These are phyloP conservation scores for Notodonta ziczac DNA, from an alignment of 2,888 invertebrate species.

Conservation along the genomic window DNA sequence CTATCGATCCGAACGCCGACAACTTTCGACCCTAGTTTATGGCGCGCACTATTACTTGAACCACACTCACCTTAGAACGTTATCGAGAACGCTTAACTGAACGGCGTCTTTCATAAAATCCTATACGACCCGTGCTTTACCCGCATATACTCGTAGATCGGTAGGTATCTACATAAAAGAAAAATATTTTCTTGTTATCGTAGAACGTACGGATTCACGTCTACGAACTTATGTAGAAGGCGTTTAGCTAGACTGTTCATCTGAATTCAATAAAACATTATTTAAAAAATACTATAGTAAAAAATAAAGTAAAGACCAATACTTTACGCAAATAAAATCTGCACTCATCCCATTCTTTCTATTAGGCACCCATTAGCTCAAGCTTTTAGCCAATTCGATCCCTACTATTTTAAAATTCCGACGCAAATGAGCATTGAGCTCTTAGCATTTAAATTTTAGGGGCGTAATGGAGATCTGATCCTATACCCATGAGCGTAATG, in stretches of 20 bases:
- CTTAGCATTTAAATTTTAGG: background rate
- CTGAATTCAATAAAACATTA: too few relatives aligned
- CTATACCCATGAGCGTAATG: background rate
- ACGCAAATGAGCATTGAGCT: background rate
- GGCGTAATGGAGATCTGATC: background rate
- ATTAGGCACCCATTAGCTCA: constrained; percentile 8
- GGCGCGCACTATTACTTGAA: constrained; percentile 66
- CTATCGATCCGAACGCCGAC: constrained; percentile 70
- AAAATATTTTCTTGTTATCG: too few relatives aligned
- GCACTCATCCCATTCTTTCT: constrained; percentile 26
- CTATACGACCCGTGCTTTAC: constrained; percentile 37
- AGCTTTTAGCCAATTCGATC: background rate
- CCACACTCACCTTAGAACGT: constrained; percentile 54
- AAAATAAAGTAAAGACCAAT: too few relatives aligned
- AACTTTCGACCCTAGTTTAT: constrained; percentile 78
- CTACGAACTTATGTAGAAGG: too few relatives aligned
- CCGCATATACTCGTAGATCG: constrained; percentile 8
- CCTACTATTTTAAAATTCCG: background rate
- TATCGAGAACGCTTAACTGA: constrained; percentile 52
- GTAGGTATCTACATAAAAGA: too few relatives aligned
- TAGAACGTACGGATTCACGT: too few relatives aligned
- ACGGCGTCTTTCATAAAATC: constrained; percentile 53
- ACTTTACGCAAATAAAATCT: constrained; percentile 14
- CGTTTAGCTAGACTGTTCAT: too few relatives aligned
- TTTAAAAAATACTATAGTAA: too few relatives aligned